Evolutionary conservation across 2,113 vertebrate species (phyloP), one percentile per base, ranked within the genome.

Genomic region (Myotis davidii): DNA sequence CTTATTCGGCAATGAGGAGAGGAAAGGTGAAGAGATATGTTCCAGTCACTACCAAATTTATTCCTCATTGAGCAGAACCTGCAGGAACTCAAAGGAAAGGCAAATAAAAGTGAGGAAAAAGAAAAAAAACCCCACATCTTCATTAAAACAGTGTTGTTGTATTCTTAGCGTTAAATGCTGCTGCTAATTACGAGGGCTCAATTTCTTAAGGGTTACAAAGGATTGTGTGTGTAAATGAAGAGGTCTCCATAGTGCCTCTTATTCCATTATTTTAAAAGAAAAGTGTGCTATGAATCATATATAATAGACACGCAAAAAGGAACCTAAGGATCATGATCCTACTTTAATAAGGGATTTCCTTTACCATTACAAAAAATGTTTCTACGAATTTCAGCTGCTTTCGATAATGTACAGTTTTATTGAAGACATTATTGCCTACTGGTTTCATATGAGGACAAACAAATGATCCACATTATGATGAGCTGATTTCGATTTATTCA

Each of bases 401-500:
- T 67, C 64, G 48, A 61, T 37, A n/a, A 87, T 18, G 21, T 16
- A 69, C 7, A 72, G 34, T n/a, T 86, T 85, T 79, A 45, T 0
- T 59, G 18, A 84, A 79, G 50, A 90, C 13, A 77, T 1, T 17
- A 52, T 20, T 32, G 21, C 21, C 4, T 42, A 29, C 45, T 37
- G 29, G 82, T 21, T 52, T 82, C 32, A 32, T 11, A 14, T 73
- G 27, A 81, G 32, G 42, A 67, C 13, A 69, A 13, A 65, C 29
- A 48, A 90, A 77, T 5, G 18, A 10, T 54, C 32, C 65, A 61
- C 56, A 79, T 13, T 27, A 7, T 39, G 56, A 96, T 61, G 91
- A 96, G 95, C 23, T 3, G 39, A 50, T 42, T 76, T 72, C 73
- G 17, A 84, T 88, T 84, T 61, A 91, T 89, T 94, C 77, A 92